A percentile compares a stretch with the other conserved stretches of the same genome.
phyloP scores from a whole-genome alignment of 1,140 invertebrate genomes.

The Apis dorsata region DNA sequence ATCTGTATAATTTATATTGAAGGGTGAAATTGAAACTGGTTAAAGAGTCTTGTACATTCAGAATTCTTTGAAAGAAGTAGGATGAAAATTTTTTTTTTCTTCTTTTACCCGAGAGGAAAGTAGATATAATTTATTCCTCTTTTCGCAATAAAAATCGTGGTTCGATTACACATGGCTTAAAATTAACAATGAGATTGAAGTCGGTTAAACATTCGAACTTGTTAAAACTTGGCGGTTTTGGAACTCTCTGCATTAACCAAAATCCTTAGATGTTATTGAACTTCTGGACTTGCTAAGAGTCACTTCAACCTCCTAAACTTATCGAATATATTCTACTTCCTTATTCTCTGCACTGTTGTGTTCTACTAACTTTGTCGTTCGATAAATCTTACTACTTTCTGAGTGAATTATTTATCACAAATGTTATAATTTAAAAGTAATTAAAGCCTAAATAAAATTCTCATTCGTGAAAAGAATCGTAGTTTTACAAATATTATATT shows the following conservation, averaged over 20 bases:
- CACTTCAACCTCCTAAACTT: conserved; percentile 4
- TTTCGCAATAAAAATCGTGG: background rate
- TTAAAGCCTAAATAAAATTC: background rate
- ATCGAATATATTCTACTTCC: conserved; percentile 24
- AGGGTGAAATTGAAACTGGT: too few species aligned
- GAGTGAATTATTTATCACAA: background rate
- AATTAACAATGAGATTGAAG: conserved; percentile 3
- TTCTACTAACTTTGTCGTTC: background rate
- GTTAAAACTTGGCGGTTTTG: background rate
- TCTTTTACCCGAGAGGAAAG: background rate
- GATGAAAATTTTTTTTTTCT: too few species aligned
- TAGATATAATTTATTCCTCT: background rate
- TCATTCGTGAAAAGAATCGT: background rate
- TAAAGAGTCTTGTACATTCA: too few species aligned
- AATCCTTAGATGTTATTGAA: conserved; percentile 20
- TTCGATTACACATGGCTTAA: background rate
- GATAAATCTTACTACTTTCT: background rate
- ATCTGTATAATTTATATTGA: too few species aligned
- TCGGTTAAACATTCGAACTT: conserved; percentile 6
- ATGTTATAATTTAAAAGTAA: background rate
- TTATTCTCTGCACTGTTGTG: conserved; percentile 4
- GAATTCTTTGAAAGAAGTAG: background rate
- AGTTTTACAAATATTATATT: too few species aligned
- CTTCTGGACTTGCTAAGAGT: conserved; percentile 1
- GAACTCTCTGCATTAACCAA: background rate